Conservation (phyloP, 2,888 invertebrate species). For the Leucoma salicis region DNA sequence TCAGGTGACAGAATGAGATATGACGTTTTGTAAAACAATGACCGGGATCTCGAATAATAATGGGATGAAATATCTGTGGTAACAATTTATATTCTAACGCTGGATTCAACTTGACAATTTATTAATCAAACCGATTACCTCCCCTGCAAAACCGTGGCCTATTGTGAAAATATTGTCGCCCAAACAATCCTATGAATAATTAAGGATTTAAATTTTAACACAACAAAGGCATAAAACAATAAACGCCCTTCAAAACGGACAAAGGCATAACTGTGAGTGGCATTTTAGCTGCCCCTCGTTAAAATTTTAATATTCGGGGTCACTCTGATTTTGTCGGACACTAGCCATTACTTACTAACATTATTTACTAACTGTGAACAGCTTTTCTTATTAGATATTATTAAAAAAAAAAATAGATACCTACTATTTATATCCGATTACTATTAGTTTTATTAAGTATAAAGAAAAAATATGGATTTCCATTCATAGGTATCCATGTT, state of each 20-base stretch:
- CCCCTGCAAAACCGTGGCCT: constrained; percentile 69
- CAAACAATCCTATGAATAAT: constrained; percentile 82
- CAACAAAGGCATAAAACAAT: constrained; percentile 80
- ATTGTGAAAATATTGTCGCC: constrained; percentile 81
- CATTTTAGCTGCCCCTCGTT: constrained; percentile 62
- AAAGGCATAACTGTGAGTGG: constrained; percentile 73
- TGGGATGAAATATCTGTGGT: constrained; percentile 80
- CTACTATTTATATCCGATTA: background rate
- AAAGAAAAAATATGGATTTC: too few relatives aligned
- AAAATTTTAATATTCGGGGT: constrained; percentile 63
- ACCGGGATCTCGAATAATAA: constrained; percentile 71
- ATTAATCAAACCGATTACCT: constrained; percentile 82
- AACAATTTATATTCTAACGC: constrained; percentile 79
- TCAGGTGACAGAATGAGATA: constrained; percentile 79
- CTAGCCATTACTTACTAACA: constrained; percentile 35
- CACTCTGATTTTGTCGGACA: constrained; percentile 40
- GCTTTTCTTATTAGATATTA: constrained; percentile 4
- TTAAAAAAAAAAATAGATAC: background rate
- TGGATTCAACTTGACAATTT: constrained; percentile 82
- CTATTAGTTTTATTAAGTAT: too few relatives aligned
- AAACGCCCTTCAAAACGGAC: constrained; percentile 76
- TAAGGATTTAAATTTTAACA: constrained; percentile 81
- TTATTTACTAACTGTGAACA: constrained; percentile 34
- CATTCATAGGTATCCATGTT: too few relatives aligned
- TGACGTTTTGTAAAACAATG: constrained; percentile 80